Conservation (phyloP, 2,888 invertebrate genomes). For the Watsonalla cultraria region DNA sequence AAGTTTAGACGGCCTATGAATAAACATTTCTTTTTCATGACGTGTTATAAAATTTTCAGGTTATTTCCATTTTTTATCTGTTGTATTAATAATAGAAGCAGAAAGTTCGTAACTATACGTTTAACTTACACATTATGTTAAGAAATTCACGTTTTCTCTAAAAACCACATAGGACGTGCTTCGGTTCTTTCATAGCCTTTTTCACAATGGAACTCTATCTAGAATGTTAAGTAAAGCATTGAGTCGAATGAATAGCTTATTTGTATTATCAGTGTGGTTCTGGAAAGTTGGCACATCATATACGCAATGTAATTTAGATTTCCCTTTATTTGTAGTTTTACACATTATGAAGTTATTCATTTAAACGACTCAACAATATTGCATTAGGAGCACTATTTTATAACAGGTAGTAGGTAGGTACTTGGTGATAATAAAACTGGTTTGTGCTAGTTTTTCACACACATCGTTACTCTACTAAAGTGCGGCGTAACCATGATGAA, state of each 20-base stretch:
- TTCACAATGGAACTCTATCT: constrained; percentile 29
- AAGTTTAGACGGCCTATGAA: no score
- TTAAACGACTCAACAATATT: no score
- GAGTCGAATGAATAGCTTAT: constrained; percentile 20
- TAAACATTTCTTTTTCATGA: no score
- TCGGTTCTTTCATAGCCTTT: constrained; percentile 25
- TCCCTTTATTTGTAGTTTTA: no score
- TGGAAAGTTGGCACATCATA: constrained; percentile 38
- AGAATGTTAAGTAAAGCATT: constrained; percentile 44
- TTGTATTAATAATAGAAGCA: neutral
- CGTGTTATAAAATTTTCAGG: neutral
- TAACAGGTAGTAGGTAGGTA: no score
- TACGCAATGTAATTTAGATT: constrained; percentile 14
- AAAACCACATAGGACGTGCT: constrained; percentile 30
- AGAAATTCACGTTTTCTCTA: constrained; percentile 21
- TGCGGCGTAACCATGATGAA: no score
- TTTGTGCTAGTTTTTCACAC: no score
- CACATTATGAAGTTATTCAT: no score
- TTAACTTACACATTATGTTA: constrained; percentile 1
- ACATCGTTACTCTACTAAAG: no score
- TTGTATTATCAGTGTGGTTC: constrained; percentile 35
- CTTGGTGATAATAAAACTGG: no score
- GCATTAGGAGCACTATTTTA: no score
- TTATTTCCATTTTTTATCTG: no score
- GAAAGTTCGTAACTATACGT: neutral